Base-by-base conservation (phyloP, 2,888 invertebrate genomes). In the Allacma fusca region DNA sequence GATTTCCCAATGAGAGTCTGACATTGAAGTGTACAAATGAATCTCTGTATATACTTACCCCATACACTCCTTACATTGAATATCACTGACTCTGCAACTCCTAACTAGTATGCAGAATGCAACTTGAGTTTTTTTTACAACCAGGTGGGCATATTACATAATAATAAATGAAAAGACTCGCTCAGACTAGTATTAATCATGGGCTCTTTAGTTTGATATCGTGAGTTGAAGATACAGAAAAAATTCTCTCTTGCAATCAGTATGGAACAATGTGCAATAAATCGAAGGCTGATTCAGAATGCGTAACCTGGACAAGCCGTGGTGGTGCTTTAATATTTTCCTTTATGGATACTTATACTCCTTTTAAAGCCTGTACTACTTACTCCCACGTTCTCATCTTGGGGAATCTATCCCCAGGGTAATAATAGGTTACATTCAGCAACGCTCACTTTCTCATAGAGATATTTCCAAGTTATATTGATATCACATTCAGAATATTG, bases 21-120 rank as follows among this genome's bases (percentile, higher is more conserved):
- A 50, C 50, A 50, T 50, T 50, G 50, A 50, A 50, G 16, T 50
- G 50, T 50, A 50, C 50, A 50, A 50, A n/a, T 50, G 50, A 50
- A n/a, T 16, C 19, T 50, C 5, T n/a, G 19, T 50, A 50, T 19
- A 50, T 16, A 50, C n/a, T n/a, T 40, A 40, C 40, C 19, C 19
- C 16, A n/a, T 16, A 50, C 19, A 50, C 50, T 50, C 4, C 50
- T 19, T n/a, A n/a, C 19, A 16, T 50, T 50, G 19, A 2, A 16
- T 13, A 50, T n/a, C 2, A 5, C 2, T 50, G 19, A 9, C 34
- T n/a, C 40, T 13, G 40, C 40, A 40, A n/a, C 16, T 5, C 16
- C 5, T n/a, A 2, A 2, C 1, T 50, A 19, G 5, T 12, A 50
- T 50, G 50, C 9, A 50, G 50, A 13, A 19, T 50, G 19, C 50